phyloP scores from a whole-genome alignment of 1,140 invertebrate species.

The Dermatophagoides farinae region DNA sequence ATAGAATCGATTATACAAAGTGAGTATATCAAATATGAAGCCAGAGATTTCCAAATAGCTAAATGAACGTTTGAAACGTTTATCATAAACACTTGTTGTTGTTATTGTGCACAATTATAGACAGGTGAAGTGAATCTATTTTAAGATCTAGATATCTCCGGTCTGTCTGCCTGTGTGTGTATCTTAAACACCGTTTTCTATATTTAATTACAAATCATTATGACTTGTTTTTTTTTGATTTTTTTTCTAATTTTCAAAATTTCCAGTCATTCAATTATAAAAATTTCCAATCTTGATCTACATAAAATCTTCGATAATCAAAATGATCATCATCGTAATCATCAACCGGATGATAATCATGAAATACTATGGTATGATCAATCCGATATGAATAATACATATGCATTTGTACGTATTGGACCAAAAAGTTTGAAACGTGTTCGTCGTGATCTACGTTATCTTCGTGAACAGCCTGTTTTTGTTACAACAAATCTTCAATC shows the following conservation, averaged over 20 bases:
- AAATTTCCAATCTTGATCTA: neutral
- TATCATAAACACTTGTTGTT: too few relatives aligned
- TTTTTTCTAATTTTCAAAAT: neutral
- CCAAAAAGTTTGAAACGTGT: neutral
- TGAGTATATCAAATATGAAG: too few relatives aligned
- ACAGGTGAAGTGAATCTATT: too few relatives aligned
- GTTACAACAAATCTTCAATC: constrained; percentile 8
- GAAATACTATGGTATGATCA: constrained; percentile 9
- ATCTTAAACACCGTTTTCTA: too few relatives aligned
- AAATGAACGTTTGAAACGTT: too few relatives aligned
- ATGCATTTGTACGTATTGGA: constrained; percentile 5
- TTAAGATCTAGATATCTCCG: too few relatives aligned
- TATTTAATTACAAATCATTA: too few relatives aligned
- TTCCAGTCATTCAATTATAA: neutral
- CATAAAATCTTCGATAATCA: neutral
- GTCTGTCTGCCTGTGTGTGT: too few relatives aligned
- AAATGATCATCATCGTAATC: neutral
- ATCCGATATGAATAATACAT: neutral
- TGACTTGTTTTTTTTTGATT: neutral
- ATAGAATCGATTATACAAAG: too few relatives aligned
- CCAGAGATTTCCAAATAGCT: too few relatives aligned
- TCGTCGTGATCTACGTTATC: neutral
- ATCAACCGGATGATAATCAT: neutral
- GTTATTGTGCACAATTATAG: too few relatives aligned
- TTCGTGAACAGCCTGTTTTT: neutral